Base-by-base conservation (phyloP, 30 jellyfish, hydroid and myxozoan genomes). In the Pseudorhiza aurosa region DNA sequence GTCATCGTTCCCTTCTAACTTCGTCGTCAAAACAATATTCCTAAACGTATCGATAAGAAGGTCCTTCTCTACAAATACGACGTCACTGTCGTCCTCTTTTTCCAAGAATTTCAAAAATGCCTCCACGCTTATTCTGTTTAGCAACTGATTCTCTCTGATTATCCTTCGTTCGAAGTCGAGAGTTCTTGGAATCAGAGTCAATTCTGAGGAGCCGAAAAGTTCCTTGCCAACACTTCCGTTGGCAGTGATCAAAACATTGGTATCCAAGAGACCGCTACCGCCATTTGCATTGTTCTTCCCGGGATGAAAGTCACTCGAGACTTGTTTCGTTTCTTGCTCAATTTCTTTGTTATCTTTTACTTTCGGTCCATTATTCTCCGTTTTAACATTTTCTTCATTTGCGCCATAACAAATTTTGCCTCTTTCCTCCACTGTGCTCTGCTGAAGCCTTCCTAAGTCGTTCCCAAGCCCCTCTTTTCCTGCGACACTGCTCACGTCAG, bases 11-110 rank as follows among this genome's bases (percentile, higher is more conserved):
- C 40, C 72, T 7, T 24, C 47, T 0, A 65, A 75, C 40, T 58
- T 64, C 17, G 91, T 58, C 43, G 64, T 53, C 14, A 27, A 28
- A 35, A 80, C 68, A 22, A 80, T 30, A 49, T 80, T 80, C 22
- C 49, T 65, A 27, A 80, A 44, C 24, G 81, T 30, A 0, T 50
- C 71, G 0, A 65, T n/a, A 53, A 80, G 75, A 22, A 65, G 59
- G 21, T 80, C 84, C 49, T 80, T 80, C 28, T 80, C 91, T 8
- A 80, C 77, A 39, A 26, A 80, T 45, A 80, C 56, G 32, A 62
- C 71, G 26, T 80, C 83, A 1, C 81, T 57, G 43, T 80, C 78
- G 8, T 80, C 65, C 53, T 80, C 91, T 27, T 25, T 45, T 33
- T 51, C 69, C 28, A 80, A 37, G 30, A 30, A 32, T 10, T 59